Evolutionary conservation across 2,113 vertebrate species (phyloP), one percentile per base, ranked within the genome.

Genomic region (Crypturellus undulatus): DNA sequence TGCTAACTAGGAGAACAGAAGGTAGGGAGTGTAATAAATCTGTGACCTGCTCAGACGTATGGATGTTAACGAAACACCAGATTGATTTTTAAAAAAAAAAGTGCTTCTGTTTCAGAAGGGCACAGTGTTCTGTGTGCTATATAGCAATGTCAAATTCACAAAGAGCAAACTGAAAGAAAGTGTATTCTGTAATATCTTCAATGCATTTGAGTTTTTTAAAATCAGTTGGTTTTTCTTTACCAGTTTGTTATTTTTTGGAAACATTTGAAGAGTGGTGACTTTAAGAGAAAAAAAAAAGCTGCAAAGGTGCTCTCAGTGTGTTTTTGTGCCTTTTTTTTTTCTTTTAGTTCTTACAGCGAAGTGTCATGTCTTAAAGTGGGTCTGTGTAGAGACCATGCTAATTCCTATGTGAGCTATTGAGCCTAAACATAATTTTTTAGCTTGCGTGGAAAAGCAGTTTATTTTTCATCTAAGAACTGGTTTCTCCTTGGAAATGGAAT

Each of bases 401-500:
- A 49, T 38, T 89, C 87, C 79, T 77, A 62, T 60, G 38, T 59
- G 40, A 85, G 20, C 28, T 68, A 87, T 49, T 38, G 45, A 93
- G 80, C 56, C 28, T 73, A 65, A 72, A 79, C 12, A 32, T 76
- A 79, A 40, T 80, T 81, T 81, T 94, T 94, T 34, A 68, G 64
- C 51, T 91, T 92, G 28, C 71, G 92, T 94, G 64, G 62, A 79
- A 89, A 90, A 88, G 60, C 85, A 81, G 59, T 94, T 94, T 69
- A n/a, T 76, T 95, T 96, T 96, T 90, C 73, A 89, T 84, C 6
- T 10, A 68, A 71, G 40, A 95, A 47, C 30, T 63, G 26, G 24
- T 51, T 93, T 93, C 87, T 77, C 75, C 76, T 93, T 96, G 84
- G 80, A 95, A 95, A 94, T 79, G 34, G 79, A 97, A 94, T 97